Conservation (phyloP, 2,888 invertebrate species). For the Amiota minor region DNA sequence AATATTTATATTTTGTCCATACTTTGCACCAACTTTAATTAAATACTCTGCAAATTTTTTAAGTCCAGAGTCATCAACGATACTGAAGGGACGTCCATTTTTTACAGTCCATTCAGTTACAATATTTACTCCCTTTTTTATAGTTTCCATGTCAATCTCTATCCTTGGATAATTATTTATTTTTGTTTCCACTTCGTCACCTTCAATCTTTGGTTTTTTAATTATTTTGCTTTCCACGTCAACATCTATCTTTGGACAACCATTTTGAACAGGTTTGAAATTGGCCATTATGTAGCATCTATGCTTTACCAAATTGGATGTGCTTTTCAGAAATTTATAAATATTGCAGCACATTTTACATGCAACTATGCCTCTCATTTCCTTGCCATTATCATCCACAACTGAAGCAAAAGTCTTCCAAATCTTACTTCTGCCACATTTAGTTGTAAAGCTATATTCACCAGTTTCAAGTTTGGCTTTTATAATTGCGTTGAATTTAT, state of each 20-base stretch:
- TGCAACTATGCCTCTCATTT: not conserved
- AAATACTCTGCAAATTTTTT: constrained; percentile 39
- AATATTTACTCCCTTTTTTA: constrained; percentile 31
- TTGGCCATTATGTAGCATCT: constrained; percentile 35
- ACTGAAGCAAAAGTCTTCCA: not conserved
- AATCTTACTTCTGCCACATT: not conserved
- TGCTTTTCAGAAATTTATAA: constrained; percentile 18
- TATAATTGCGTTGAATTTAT: no score
- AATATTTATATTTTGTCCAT: constrained; percentile 41
- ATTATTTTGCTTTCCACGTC: not conserved
- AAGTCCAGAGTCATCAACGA: constrained; percentile 40
- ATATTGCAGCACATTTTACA: constrained; percentile 4
- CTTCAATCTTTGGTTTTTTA: no score
- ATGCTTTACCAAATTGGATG: constrained; percentile 35
- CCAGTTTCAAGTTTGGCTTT: not conserved
- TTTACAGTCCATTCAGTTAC: constrained; percentile 38
- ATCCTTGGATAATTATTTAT: not conserved
- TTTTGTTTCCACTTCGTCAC: no score
- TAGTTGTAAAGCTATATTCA: not conserved
- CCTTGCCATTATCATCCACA: not conserved
- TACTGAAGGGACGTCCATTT: constrained; percentile 38
- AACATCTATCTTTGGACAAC: no score
- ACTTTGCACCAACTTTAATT: constrained; percentile 39
- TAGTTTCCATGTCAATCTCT: constrained; percentile 36
- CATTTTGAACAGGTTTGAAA: no score